Conservation (phyloP, 2,113 vertebrate genomes). For the Heptranchias perlo region DNA sequence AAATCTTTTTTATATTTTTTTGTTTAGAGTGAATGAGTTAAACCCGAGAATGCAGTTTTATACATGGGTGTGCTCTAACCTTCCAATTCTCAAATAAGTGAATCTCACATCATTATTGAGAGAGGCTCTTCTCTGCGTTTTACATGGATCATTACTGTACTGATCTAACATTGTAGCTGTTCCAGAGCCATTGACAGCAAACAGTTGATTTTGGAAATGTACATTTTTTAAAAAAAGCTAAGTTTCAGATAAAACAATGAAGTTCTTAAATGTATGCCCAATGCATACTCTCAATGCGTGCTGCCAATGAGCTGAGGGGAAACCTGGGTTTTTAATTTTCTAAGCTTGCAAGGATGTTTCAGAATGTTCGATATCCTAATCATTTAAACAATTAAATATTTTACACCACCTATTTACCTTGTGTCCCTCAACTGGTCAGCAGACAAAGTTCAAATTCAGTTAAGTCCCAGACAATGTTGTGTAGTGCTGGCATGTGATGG, state of each 20-base stretch:
- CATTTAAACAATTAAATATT: neutral
- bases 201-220: neutral
- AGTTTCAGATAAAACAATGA: neutral
- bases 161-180: neutral
- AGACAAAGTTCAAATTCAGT: neutral
- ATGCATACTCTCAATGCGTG: neutral
- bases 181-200: neutral
- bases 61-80: too few relatives aligned
- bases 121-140: neutral
- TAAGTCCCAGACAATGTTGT: neutral
- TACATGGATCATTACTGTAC: neutral
- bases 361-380: neutral
- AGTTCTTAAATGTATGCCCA: neutral
- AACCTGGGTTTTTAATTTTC: neutral
- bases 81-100: neutral
- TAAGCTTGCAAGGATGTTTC: neutral
- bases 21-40: neutral
- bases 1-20: neutral
- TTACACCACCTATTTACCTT: neutral
- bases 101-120: neutral
- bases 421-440: neutral
- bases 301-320: neutral
- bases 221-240: neutral
- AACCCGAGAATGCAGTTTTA: neutral
- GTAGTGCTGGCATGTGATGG: neutral